These are phyloP conservation scores for Ormyrus nitidulus DNA, from an alignment of 2,888 invertebrate genomes.

Conservation along the genomic window DNA sequence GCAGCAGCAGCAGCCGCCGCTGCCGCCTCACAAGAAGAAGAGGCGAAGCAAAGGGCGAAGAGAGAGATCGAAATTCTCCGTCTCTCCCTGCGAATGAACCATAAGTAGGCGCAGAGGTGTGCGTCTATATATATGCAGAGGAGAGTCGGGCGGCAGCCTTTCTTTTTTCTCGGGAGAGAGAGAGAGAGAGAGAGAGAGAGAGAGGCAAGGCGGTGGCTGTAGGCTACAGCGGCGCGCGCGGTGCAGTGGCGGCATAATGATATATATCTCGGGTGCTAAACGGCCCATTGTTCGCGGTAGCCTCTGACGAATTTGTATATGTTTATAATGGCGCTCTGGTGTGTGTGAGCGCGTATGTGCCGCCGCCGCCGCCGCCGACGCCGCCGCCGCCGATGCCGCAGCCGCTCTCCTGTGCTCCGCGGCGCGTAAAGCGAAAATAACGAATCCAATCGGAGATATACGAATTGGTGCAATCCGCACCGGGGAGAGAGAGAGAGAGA, in stretches of 20 bases:
- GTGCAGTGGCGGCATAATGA: conserved; percentile 70
- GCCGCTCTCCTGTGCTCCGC: conserved; percentile 53
- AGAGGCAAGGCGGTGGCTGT: conserved; percentile 1
- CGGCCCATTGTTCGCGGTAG: conserved; percentile 74
- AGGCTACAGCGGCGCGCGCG: conserved; percentile 58
- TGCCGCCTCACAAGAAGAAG: conserved; percentile 1
- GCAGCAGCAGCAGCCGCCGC: too few species aligned
- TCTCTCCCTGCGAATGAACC: conserved; percentile 57
- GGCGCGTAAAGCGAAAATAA: conserved; percentile 61
- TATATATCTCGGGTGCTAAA: conserved; percentile 74
- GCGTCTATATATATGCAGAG: conserved; percentile 21
- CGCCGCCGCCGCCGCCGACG: conserved; percentile 26
- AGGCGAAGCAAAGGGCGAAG: conserved; percentile 43
- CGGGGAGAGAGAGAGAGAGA: not conserved
- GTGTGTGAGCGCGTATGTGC: conserved; percentile 39
- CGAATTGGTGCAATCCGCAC: conserved; percentile 56
- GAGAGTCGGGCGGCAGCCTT: conserved; percentile 43
- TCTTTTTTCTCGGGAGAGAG: conserved; percentile 43
- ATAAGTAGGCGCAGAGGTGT: conserved; percentile 58
- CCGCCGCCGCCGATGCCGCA: conserved; percentile 53
- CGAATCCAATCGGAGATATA: conserved; percentile 60
- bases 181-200: conserved; percentile 35
- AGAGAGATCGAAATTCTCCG: conserved; percentile 60
- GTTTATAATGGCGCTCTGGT: conserved; percentile 72
- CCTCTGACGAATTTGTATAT: conserved; percentile 75